phyloP scores from a whole-genome alignment of 2,113 vertebrate species.

The Pluvialis apricaria region DNA sequence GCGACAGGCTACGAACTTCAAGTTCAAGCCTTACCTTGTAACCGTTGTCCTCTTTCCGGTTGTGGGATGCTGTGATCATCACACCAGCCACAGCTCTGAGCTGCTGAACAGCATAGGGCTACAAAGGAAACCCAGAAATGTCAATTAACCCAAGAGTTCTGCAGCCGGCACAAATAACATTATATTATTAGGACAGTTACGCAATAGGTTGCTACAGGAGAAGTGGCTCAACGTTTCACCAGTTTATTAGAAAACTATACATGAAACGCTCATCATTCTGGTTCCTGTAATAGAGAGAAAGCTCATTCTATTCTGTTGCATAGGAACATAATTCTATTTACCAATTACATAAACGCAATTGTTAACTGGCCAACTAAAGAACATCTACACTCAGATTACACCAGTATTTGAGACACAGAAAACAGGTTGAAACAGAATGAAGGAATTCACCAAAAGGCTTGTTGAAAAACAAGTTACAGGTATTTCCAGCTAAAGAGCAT shows the following conservation, averaged over 20 bases:
- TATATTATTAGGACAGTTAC: too few species aligned
- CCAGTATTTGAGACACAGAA: neutral
- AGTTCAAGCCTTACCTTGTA: slow-evolving; percentile 82
- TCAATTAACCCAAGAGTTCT: rapidly evolving
- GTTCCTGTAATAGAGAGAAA: neutral
- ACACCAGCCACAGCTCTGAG: slow-evolving; percentile 87
- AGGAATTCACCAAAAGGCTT: neutral
- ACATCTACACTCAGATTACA: neutral
- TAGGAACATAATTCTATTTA: neutral
- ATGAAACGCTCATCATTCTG: rapidly evolving
- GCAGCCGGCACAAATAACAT: neutral
- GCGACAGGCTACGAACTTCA: neutral
- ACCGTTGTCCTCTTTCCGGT: slow-evolving; percentile 94
- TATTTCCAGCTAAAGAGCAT: neutral
- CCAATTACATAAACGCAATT: neutral
- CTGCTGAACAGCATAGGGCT: slow-evolving; percentile 91
- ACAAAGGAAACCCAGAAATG: neutral
- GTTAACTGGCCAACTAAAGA: neutral
- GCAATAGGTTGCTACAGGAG: neutral
- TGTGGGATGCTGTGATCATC: slow-evolving; percentile 97
- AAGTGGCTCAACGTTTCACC: rapidly evolving
- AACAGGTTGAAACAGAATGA: neutral
- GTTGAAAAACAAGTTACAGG: neutral
- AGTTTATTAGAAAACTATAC: rapidly evolving
- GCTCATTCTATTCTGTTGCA: neutral